Conservation (phyloP, 2,113 vertebrate species). For the Conger conger region DNA sequence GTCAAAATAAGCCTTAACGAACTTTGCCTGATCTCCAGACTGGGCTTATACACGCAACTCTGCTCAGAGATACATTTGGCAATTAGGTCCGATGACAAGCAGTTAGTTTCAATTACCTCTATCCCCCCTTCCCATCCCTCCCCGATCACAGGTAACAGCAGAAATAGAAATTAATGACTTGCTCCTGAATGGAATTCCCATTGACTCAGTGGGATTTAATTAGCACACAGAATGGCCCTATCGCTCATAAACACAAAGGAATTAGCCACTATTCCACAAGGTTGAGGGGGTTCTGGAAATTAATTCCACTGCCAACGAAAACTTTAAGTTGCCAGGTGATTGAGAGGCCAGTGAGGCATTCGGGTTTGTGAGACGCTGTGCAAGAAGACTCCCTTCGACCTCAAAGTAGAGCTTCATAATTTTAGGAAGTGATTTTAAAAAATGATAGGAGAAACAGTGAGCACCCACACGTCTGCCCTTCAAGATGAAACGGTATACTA, state of each 20-base stretch:
- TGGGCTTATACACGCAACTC: neutral
- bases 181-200: neutral
- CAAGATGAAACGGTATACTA: too few species aligned
- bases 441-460: too few species aligned
- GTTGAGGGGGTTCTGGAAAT: neutral
- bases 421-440: neutral
- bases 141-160: neutral
- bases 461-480: too few species aligned
- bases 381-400: neutral
- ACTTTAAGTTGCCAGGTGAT: neutral
- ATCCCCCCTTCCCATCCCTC: neutral
- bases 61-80: slow-evolving; percentile 8
- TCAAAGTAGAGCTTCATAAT: neutral
- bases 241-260: slow-evolving; percentile 23
- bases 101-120: slow-evolving; percentile 27
- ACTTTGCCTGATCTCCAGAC: slow-evolving; percentile 3
- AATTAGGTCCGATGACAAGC: slow-evolving; percentile 5
- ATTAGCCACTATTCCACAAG: slow-evolving; percentile 12
- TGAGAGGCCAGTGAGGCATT: neutral
- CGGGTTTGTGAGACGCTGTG: neutral
- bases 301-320: neutral
- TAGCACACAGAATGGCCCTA: slow-evolving; percentile 9
- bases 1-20: neutral
- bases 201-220: slow-evolving; percentile 15
- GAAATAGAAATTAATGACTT: slow-evolving; percentile 21